Evolutionary conservation across 2,888 invertebrate genomes (phyloP).

Genomic region (Acronicta psi): DNA sequence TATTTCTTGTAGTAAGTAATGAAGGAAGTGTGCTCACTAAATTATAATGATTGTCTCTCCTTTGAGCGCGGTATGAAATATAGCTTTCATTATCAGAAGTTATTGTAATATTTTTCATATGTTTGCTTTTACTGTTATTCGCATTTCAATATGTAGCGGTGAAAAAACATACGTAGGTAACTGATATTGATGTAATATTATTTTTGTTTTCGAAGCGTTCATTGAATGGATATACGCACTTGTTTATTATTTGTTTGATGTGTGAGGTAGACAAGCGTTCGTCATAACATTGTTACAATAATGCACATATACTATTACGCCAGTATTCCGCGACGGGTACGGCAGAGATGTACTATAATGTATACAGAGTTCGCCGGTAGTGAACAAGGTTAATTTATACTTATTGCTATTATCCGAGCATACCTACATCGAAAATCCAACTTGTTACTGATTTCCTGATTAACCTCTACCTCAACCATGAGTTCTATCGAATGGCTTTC

Average conservation of each 20-base stretch:
- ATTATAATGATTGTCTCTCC: conserved; percentile 32
- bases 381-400: too few species aligned
- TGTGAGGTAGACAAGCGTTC: background rate
- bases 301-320: too few species aligned
- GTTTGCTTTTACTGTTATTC: conserved; percentile 28
- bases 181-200: conserved; percentile 16
- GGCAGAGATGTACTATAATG: too few species aligned
- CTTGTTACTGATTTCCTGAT: too few species aligned
- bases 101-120: conserved; percentile 42
- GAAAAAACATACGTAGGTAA: conserved; percentile 21
- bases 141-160: conserved; percentile 29
- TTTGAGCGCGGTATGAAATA: conserved; percentile 43
- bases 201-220: conserved; percentile 10
- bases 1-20: conserved; percentile 33
- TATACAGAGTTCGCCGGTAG: too few species aligned
- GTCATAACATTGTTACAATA: too few species aligned
- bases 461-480: too few species aligned
- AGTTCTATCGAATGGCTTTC: too few species aligned
- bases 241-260: conserved; percentile 4
- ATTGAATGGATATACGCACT: conserved; percentile 8
- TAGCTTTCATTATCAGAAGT: conserved; percentile 45
- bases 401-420: too few species aligned
- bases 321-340: too few species aligned
- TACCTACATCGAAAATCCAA: too few species aligned
- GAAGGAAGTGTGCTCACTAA: conserved; percentile 36